These are phyloP conservation scores for Acanthisitta chloris DNA, from an alignment of 2,113 vertebrate species.

Conservation along the genomic window DNA sequence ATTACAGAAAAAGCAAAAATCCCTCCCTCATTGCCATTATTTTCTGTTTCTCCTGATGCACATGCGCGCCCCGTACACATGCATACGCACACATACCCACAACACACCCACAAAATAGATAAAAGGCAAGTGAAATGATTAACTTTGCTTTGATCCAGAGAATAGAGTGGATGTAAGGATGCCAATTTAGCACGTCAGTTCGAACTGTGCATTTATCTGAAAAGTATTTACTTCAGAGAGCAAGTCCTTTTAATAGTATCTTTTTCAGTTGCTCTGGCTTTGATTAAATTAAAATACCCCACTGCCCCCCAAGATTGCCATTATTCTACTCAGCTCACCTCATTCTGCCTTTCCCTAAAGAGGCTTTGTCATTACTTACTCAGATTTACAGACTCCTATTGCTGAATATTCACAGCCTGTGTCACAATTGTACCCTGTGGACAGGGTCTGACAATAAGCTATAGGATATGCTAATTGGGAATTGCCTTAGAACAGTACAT, in stretches of 20 bases:
- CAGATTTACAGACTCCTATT: slow-evolving; percentile 58
- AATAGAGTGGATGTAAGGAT: neutral
- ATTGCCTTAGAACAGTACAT: slow-evolving; percentile 42
- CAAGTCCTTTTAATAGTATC: slow-evolving; percentile 32
- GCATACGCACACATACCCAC: no score
- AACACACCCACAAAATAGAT: neutral
- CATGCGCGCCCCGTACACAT: no score
- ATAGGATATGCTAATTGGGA: slow-evolving; percentile 38
- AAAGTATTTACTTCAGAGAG: slow-evolving; percentile 9
- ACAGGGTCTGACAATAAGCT: slow-evolving; percentile 33
- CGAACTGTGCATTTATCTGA: slow-evolving; percentile 21
- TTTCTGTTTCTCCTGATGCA: neutral
- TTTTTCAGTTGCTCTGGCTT: slow-evolving; percentile 37
- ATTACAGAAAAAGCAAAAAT: neutral
- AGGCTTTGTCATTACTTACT: slow-evolving; percentile 50
- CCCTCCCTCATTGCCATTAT: neutral
- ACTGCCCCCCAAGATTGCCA: neutral
- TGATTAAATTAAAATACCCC: slow-evolving; percentile 44
- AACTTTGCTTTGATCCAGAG: slow-evolving; percentile 44
- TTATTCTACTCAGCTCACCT: slow-evolving; percentile 52
- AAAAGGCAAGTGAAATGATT: slow-evolving; percentile 42
- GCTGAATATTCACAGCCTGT: slow-evolving; percentile 58
- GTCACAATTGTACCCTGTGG: slow-evolving; percentile 46
- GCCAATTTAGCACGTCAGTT: neutral
- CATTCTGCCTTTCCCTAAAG: slow-evolving; percentile 23